Evolutionary conservation across 2,888 invertebrate species (phyloP), one percentile per base, ranked within the genome.

Genomic region (Platycheirus albimanus): DNA sequence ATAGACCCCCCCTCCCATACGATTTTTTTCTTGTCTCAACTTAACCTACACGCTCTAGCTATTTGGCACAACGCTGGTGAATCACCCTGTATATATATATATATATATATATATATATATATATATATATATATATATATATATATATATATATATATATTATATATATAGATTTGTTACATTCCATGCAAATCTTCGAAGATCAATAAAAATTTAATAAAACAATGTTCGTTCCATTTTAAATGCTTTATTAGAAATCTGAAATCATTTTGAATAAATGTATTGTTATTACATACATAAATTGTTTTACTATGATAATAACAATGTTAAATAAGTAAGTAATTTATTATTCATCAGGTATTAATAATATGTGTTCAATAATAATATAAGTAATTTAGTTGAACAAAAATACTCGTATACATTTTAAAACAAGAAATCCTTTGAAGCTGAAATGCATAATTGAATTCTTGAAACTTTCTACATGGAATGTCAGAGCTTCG

Each of bases 171-270:
- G n/a, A n/a, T n/a, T n/a, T n/a, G n/a, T n/a, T n/a, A n/a, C n/a
- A n/a, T n/a, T n/a, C n/a, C n/a, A n/a, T n/a, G n/a, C n/a, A n/a
- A n/a, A n/a, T n/a, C n/a, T n/a, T n/a, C n/a, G n/a, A n/a, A n/a
- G n/a, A n/a, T n/a, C n/a, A n/a, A n/a, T n/a, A n/a, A n/a, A n/a
- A n/a, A n/a, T n/a, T n/a, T n/a, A n/a, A 6, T n/a, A 36, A 36
- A 54, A 47, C 20, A 5, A 7, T n/a, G 7, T 38, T 63, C 2
- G 51, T 71, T 56, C 56, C 51, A 45, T 77, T 78, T 71, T 78
- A 49, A 71, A 64, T 70, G 80, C 61, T 81, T 81, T 81, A 81
- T 81, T 80, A 45, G 61, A 76, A 81, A 67, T 76, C 76, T 81
- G 76, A 81, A 77, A 76, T 72, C 63, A 72, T 77, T 71, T 71